Base-by-base conservation (phyloP, 2,797 vertebrate species). In the Anniella stebbinsi region DNA sequence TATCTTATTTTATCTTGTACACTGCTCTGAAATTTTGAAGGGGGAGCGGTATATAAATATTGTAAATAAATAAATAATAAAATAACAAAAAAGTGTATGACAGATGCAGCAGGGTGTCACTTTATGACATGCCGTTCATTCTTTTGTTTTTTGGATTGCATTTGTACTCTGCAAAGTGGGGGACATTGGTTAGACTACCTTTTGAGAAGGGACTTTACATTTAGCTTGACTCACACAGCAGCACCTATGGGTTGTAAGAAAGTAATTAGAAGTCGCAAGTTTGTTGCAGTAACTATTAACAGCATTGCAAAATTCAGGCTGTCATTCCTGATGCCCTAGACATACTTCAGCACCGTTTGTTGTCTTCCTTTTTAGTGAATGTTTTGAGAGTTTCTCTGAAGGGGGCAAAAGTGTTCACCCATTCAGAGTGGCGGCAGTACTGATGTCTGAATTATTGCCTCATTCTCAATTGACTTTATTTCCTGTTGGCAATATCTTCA, bases 121-220 rank as follows among this genome's bases (percentile, higher is more conserved):
- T 63, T 89, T 93, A 60, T 87, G 69, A 30, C 89, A 91, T 7
- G 88, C 72, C 86, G 5, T 48, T 3, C 18, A 21, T 90, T 23
- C 66, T 57, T 80, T 3, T 87, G 86, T 57, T 75, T 85, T 33
- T 7, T 10, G 2, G 57, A 38, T 84, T 6, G 76, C 80, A 10
- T 54, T 90, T 76, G 8, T 36, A 86, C 86, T 88, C 41, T 89
- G 2, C 70, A 36, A 51, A 60, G 33, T 80, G 48, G 30, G 83
- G 33, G 73, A 15, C 57, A 9, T 60, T n/a, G 57, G n/a, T 57
- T 63, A n/a, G 21, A 36, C 67, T 84, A 69, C 73, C 60, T 89
- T 84, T 89, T 33, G 15, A 33, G 25, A 78, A 78, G 4, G 41
- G 38, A 84, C 63, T 30, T 83, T 66, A 38, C 25, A 63, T 66